A percentile compares a stretch with the other conserved stretches of the same genome.
phyloP scores from a whole-genome alignment of 2,797 vertebrate species.

The Girardinus metallicus region DNA sequence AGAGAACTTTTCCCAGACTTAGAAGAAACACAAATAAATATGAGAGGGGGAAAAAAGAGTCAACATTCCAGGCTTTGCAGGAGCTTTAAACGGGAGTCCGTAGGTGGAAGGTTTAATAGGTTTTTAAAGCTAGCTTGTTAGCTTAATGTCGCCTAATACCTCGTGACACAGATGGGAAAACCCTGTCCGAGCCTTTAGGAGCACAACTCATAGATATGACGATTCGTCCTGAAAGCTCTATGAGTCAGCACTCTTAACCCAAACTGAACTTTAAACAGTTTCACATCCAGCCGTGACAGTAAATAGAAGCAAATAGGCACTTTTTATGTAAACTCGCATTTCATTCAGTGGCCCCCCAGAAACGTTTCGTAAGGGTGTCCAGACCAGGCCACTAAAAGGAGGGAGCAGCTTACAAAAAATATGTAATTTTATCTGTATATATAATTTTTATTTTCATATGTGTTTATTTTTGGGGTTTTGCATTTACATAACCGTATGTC shows the following conservation, averaged over 20 bases:
- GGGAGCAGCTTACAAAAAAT: no score
- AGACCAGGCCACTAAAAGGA: no score
- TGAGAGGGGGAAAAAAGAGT: constrained; percentile 27
- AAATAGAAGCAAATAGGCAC: neutral
- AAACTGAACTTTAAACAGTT: neutral
- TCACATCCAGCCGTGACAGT: neutral
- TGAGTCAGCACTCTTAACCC: neutral
- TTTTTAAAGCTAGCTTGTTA: constrained; percentile 33
- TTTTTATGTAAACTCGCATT: neutral
- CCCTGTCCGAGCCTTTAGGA: neutral
- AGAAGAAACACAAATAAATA: constrained; percentile 54
- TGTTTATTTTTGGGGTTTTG: no score
- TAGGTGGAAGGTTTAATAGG: constrained; percentile 8
- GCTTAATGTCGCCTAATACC: constrained; percentile 31
- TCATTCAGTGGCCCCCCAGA: no score
- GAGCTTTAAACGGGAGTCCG: constrained; percentile 39
- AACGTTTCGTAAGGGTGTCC: no score
- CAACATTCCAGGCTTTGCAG: constrained; percentile 62
- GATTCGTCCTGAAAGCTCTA: neutral
- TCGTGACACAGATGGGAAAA: constrained; percentile 19
- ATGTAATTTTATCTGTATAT: no score
- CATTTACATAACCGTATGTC: no score
- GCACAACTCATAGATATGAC: neutral
- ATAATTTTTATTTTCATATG: no score
- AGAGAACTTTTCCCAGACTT: constrained; percentile 59